phyloP scores from a whole-genome alignment of 2,888 invertebrate genomes.

The Lithophane semibrunnea region DNA sequence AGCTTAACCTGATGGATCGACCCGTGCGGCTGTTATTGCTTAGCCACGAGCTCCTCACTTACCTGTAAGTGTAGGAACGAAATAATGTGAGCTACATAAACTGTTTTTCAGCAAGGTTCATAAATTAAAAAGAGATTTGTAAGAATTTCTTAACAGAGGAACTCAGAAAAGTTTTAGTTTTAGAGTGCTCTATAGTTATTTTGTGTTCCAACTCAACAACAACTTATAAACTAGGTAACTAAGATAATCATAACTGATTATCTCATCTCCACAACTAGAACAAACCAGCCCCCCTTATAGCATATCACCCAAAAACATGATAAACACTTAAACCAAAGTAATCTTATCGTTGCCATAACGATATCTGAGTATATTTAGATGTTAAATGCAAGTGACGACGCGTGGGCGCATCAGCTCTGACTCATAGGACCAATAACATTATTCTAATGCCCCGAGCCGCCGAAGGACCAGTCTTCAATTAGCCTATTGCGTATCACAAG shows the following conservation, averaged over 20 bases:
- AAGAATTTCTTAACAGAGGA: neutral
- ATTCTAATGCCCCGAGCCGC: conserved; percentile 64
- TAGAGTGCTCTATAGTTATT: neutral
- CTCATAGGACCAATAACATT: conserved; percentile 67
- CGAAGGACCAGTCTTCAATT: conserved; percentile 70
- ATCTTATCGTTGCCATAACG: conserved; percentile 62
- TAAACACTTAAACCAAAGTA: conserved; percentile 41
- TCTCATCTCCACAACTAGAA: conserved; percentile 46
- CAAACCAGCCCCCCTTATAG: conserved; percentile 27
- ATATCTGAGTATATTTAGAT: conserved; percentile 66
- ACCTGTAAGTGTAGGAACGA: neutral
- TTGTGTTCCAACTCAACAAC: conserved; percentile 47
- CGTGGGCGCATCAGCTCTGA: conserved; percentile 76
- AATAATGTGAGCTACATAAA: neutral
- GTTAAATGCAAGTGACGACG: conserved; percentile 65
- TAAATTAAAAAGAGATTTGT: neutral
- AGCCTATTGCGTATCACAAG: conserved; percentile 69
- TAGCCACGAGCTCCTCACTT: too few species aligned
- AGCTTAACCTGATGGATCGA: too few species aligned
- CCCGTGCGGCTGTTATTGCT: too few species aligned
- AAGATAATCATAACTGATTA: conserved; percentile 40
- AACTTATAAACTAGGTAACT: conserved; percentile 4
- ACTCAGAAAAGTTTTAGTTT: neutral
- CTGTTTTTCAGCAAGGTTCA: neutral
- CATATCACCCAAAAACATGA: conserved; percentile 49